Base-by-base conservation (phyloP, 2,113 vertebrate genomes). In the Corydoras maculifer region DNA sequence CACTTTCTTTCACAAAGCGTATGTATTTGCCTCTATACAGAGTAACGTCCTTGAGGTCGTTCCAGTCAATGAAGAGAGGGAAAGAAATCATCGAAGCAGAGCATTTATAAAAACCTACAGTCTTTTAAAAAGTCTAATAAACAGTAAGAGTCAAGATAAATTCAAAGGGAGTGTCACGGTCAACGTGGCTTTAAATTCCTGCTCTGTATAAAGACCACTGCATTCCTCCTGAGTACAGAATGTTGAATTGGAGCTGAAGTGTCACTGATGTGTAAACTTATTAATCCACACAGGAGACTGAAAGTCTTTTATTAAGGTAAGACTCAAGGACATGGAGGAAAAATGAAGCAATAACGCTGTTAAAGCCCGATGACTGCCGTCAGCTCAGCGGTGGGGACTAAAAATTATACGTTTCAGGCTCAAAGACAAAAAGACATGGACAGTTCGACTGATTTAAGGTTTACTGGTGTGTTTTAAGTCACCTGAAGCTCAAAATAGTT, bases 321-420 rank as follows among this genome's bases (percentile, higher is more conserved):
- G 57, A 49, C 54, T 62, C 72, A 75, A 58, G 72, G 72, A 64
- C 68, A 58, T 25, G 18, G 14, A 55, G 48, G 8, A 10, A 57
- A 55, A 62, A 49, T 61, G 49, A 65, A 57, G 69, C 49, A 57
- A 31, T 58, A n/a, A 43, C 35, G 35, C 35, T 8, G 4, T 11
- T 66, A 62, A 73, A 77, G 63, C 29, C 25, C 10, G 57, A 7
- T 6, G 11, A 49, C 50, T 57, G 4, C 12, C 1, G 30, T 8
- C 8, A 57, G 25, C 35, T 14, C 32, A 15, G 11, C 8, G 51
- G 8, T 58, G 50, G 14, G 14, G 35, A 48, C 53, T 55, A 8
- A n/a, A 48, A 55, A 57, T 64, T 14, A 43, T 43, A 43, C 35
- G 35, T 43, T 43, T 43, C 4, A 43, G 35, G 35, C 35, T 43